phyloP scores from a whole-genome alignment of 2,113 vertebrate species.

The Dasyornis broadbenti region DNA sequence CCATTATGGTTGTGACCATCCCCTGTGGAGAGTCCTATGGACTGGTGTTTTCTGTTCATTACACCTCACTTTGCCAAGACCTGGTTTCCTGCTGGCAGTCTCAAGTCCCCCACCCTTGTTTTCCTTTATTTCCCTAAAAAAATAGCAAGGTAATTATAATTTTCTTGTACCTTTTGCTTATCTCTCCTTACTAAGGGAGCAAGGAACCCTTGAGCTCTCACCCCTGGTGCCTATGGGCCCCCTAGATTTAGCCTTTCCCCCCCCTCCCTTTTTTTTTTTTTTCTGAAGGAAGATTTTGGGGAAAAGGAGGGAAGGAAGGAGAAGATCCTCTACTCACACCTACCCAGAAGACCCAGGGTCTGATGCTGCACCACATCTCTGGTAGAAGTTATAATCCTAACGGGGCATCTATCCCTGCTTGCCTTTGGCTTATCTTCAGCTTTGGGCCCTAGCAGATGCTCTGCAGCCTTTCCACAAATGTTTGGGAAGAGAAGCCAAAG shows the following conservation, averaged over 20 bases:
- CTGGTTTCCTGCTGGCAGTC: conserved; percentile 34
- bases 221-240: not conserved
- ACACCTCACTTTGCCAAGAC: not conserved
- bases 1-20: not conserved
- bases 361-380: not conserved
- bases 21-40: not conserved
- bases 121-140: conserved; percentile 19
- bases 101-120: not conserved
- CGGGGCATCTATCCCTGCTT: not conserved
- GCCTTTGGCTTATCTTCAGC: not conserved
- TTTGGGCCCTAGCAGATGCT: conserved; percentile 8
- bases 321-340: not conserved
- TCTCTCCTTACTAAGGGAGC: not conserved
- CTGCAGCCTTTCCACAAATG: conserved; percentile 38
- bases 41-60: conserved; percentile 61
- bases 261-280: not conserved
- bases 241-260: not conserved
- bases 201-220: not conserved
- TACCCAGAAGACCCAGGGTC: not conserved
- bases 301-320: not conserved
- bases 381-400: not conserved
- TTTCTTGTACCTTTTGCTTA: not conserved
- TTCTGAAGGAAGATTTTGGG: not conserved
- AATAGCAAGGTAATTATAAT: not conserved
- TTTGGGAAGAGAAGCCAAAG: conserved; percentile 48